Conservation (phyloP, 1,140 invertebrate species). For the Apis florea region DNA sequence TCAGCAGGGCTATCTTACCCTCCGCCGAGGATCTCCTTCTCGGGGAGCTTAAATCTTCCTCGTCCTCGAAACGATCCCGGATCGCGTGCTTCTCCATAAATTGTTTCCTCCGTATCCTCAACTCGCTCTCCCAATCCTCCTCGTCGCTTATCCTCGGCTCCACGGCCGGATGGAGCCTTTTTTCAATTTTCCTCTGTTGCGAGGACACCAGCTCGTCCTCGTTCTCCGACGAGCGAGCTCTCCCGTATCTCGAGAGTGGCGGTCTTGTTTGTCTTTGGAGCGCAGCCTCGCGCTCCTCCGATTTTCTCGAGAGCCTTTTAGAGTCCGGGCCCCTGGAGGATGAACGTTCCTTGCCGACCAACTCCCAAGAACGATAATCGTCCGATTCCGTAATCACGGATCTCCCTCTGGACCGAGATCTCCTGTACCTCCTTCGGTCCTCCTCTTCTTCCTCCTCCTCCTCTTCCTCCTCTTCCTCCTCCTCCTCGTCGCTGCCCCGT, state of each 20-base stretch:
- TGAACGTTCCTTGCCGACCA: slow-evolving; percentile 65
- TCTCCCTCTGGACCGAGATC: slow-evolving; percentile 60
- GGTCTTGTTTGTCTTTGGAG: slow-evolving; percentile 50
- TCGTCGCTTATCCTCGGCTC: slow-evolving; percentile 72
- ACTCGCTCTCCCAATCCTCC: slow-evolving; percentile 76
- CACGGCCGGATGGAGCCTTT: slow-evolving; percentile 42
- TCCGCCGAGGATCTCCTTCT: slow-evolving; percentile 76
- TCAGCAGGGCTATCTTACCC: slow-evolving; percentile 75
- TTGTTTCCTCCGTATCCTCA: slow-evolving; percentile 69
- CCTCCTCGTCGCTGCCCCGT: slow-evolving; percentile 41
- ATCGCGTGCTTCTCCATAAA: slow-evolving; percentile 60
- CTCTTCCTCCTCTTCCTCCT: slow-evolving; percentile 35
- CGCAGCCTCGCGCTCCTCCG: slow-evolving; percentile 57
- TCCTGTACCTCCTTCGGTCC: slow-evolving; percentile 30
- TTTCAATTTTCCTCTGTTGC: slow-evolving; percentile 4
- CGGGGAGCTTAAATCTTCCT: slow-evolving; percentile 62
- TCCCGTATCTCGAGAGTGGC: slow-evolving; percentile 48
- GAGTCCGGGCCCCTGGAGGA: slow-evolving; percentile 55
- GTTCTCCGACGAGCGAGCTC: slow-evolving; percentile 69
- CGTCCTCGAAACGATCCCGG: slow-evolving; percentile 55
- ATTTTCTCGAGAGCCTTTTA: slow-evolving; percentile 13
- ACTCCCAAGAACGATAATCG: slow-evolving; percentile 69
- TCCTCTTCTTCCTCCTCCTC: slow-evolving; percentile 43
- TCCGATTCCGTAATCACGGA: slow-evolving; percentile 58
- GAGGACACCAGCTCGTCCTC: slow-evolving; percentile 67